These are phyloP conservation scores for Zootermopsis nevadensis DNA, from an alignment of 2,888 invertebrate genomes.

Conservation along the genomic window DNA sequence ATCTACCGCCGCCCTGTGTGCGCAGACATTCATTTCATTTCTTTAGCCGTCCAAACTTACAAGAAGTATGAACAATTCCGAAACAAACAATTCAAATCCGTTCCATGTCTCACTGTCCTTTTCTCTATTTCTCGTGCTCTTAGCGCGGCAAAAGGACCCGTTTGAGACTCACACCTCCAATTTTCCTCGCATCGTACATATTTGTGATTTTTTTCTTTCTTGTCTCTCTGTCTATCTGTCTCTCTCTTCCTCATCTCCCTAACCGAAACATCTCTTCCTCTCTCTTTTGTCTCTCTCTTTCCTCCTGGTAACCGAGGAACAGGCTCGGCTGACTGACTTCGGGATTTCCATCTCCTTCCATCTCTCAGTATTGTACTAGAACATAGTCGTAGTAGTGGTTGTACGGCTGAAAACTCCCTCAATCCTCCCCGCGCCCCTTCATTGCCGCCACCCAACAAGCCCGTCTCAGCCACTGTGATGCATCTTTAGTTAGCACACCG, in stretches of 20 bases:
- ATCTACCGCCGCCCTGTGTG: too few species aligned
- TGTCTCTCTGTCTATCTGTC: too few species aligned
- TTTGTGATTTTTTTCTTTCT: too few species aligned
- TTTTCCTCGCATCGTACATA: not conserved
- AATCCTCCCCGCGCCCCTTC: not conserved
- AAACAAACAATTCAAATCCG: not conserved
- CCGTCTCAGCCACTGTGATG: not conserved
- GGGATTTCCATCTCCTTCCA: not conserved
- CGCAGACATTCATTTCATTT: too few species aligned
- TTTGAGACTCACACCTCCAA: not conserved
- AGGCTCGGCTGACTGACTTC: not conserved
- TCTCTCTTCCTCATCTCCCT: not conserved
- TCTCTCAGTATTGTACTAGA: too few species aligned
- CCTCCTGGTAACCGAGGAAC: not conserved
- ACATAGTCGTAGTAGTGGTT: too few species aligned
- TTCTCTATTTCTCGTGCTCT: not conserved
- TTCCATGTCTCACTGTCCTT: not conserved
- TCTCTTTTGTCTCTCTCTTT: too few species aligned
- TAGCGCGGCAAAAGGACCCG: not conserved
- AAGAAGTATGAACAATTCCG: not conserved
- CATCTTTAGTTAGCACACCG: not conserved
- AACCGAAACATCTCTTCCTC: not conserved
- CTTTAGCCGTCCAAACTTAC: not conserved
- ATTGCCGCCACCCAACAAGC: not conserved
- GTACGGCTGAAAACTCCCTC: not conserved